Evolutionary conservation across 2,797 vertebrate species (phyloP).

Genomic region (Phoeniculus purpureus): DNA sequence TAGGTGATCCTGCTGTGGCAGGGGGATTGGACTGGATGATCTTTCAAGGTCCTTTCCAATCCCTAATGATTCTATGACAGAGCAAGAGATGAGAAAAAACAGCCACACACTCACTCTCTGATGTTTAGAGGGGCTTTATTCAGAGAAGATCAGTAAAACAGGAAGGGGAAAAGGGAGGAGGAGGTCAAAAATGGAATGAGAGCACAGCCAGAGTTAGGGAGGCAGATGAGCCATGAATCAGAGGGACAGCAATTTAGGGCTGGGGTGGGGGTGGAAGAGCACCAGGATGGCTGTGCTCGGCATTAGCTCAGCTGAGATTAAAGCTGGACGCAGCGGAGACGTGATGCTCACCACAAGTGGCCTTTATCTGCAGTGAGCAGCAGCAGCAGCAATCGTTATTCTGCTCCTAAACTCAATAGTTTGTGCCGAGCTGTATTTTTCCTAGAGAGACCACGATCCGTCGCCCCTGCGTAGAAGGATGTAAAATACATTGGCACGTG

Average conservation of each 20-base stretch:
- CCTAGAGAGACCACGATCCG: neutral
- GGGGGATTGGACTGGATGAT: no score
- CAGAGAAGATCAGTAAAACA: neutral
- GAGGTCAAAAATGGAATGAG: neutral
- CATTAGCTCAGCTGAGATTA: neutral
- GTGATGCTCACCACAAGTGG: slow-evolving; percentile 28
- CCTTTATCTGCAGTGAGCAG: slow-evolving; percentile 37
- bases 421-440: neutral
- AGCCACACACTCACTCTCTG: fast-evolving
- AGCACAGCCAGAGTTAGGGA: neutral
- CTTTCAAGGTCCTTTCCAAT: no score
- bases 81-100: neutral
- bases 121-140: neutral
- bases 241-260: neutral
- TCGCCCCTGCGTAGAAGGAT: fast-evolving
- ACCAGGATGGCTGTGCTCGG: fast-evolving
- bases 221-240: fast-evolving
- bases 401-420: neutral
- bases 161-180: neutral
- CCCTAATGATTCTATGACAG: no score
- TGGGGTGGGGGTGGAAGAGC: fast-evolving
- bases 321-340: neutral
- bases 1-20: no score
- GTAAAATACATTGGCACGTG: fast-evolving
- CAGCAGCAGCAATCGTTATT: neutral